phyloP scores from a whole-genome alignment of 2,113 vertebrate genomes.

The Myotis yumanensis region DNA sequence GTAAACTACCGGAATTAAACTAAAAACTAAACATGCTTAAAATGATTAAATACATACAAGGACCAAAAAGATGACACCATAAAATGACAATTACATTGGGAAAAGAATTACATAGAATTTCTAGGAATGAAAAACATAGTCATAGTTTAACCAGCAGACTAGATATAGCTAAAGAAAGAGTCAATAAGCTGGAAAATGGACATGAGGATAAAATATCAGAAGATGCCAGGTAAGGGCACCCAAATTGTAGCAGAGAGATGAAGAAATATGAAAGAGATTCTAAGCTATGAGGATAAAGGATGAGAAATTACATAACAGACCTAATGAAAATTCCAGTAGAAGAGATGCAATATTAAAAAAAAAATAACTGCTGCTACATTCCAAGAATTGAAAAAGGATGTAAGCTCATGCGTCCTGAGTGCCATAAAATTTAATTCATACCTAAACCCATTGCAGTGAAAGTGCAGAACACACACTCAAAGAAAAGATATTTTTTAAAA shows the following conservation, averaged over 20 bases:
- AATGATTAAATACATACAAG: not conserved
- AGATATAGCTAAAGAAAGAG: constrained; percentile 11
- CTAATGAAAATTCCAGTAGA: not conserved
- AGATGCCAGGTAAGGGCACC: not conserved
- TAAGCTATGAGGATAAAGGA: not conserved
- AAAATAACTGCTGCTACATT: not conserved
- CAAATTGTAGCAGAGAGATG: not conserved
- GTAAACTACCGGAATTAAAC: not conserved
- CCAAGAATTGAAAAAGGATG: not conserved
- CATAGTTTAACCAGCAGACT: not conserved
- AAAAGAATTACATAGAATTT: not conserved
- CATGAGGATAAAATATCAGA: not conserved
- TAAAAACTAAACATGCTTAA: not conserved
- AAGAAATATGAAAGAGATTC: not conserved
- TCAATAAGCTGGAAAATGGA: not conserved
- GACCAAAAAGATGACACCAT: not conserved
- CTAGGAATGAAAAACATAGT: not conserved
- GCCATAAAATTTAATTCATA: not conserved
- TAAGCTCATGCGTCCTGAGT: not conserved
- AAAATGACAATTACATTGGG: not conserved
- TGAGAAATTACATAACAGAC: not conserved
- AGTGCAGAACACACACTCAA: not conserved
- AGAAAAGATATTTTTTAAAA: not conserved
- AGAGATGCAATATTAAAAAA: not conserved
- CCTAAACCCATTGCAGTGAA: not conserved